Base-by-base conservation (phyloP, 2,113 vertebrate genomes). In the Pandion haliaetus region DNA sequence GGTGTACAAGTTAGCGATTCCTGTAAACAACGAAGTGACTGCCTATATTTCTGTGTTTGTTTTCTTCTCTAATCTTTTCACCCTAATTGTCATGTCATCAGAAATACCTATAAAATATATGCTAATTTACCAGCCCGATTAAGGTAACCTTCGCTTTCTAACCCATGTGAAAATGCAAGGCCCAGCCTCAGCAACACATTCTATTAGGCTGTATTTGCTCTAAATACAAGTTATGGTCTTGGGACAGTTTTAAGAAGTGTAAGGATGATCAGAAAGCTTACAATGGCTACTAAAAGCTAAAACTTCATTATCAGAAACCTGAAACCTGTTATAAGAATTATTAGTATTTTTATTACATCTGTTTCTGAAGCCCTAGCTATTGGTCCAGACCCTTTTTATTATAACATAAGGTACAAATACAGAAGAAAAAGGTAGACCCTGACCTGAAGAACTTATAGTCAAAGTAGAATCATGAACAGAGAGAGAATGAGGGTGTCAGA, bases 391-490 rank as follows among this genome's bases (percentile, higher is more conserved):
- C 18, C 81, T 81, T 76, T 93, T 91, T 91, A 89, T 86, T 96
- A 65, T 69, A 94, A 81, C 29, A 28, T 63, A 82, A 82, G 42
- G 40, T 82, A 93, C 88, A 95, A 93, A 95, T 91, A 89, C 17
- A 66, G 88, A 86, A 92, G 79, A 78, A 86, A 59, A 96, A 93
- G 86, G 52, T 47, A 96, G 97, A 91, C 91, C 91, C 94, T 97
- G 93, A 95, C 96, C 97, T 67, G 70, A 93, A 92, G 97, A 97
- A 92, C 95, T 95, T 93, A 38, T 45, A 95, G 92, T 78, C 62
- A 91, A 86, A 91, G 88, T 91, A 95, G 93, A 96, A 91, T 94
- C 95, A 91, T 72, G 93, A 96, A 76, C 72, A 94, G 93, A 59
- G 70, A 59, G 80, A 91, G 95, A 97, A 94, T 94, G 94, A 84